Percentiles rank a stretch among this genome's conserved stretches.
Evolutionary conservation across 2,113 vertebrate species (phyloP).

Genomic region (Caranx melampygus): DNA sequence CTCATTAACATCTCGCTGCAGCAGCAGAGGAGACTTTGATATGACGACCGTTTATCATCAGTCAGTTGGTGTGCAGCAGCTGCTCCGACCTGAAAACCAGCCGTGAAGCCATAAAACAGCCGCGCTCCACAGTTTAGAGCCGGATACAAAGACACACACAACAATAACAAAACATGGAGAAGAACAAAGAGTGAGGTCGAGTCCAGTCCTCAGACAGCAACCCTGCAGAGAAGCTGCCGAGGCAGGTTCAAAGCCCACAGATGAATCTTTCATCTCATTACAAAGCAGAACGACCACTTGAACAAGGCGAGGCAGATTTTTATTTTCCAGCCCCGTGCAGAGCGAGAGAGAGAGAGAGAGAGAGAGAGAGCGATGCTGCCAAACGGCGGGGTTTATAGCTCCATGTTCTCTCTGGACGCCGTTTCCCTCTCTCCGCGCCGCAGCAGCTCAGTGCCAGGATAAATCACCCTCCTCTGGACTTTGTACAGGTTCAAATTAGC

Average conservation of each 20-base stretch:
- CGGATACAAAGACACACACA: background rate
- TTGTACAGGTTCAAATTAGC: slow-evolving; percentile 36
- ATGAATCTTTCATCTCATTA: slow-evolving; percentile 7
- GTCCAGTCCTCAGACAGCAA: background rate
- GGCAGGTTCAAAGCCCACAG: background rate
- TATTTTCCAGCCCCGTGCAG: background rate
- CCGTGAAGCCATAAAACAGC: background rate
- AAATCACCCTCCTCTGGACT: slow-evolving; percentile 41
- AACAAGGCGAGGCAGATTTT: background rate
- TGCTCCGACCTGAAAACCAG: background rate
- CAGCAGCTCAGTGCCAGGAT: slow-evolving; percentile 27
- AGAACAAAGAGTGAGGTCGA: no score
- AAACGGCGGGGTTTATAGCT: slow-evolving; percentile 2
- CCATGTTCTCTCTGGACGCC: slow-evolving; percentile 3
- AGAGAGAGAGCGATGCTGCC: slow-evolving; percentile 2
- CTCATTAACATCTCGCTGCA: background rate
- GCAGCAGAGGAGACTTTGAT: background rate
- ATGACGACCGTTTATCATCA: background rate
- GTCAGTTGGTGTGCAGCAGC: background rate
- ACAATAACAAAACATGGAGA: background rate
- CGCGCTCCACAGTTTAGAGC: background rate
- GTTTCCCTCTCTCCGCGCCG: slow-evolving; percentile 23
- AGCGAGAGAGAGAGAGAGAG: no score
- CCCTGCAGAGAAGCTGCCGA: background rate
- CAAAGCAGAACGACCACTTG: background rate